Evolutionary conservation across 2,888 invertebrate species (phyloP).

Genomic region (Podabrus alpinus): DNA sequence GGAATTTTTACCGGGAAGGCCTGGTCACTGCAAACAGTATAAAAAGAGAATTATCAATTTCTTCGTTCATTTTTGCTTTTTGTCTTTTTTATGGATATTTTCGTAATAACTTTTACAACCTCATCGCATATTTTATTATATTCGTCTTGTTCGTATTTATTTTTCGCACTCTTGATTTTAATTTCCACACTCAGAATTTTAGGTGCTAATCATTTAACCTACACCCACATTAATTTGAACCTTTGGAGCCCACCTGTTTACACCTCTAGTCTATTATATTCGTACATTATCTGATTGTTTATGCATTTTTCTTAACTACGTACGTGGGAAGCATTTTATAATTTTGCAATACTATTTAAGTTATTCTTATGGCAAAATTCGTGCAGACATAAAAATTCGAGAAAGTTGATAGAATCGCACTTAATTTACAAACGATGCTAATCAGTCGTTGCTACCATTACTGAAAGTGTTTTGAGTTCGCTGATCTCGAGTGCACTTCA

Average conservation of each 20-base stretch:
- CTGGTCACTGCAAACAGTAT: too few relatives aligned
- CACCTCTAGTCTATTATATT: not conserved
- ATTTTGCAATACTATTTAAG: not conserved
- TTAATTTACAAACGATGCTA: not conserved
- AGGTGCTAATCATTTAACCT: not conserved
- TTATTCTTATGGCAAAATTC: not conserved
- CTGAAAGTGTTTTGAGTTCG: conserved; percentile 3
- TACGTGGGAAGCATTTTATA: not conserved
- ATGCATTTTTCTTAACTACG: not conserved
- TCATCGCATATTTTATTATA: not conserved
- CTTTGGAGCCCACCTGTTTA: not conserved
- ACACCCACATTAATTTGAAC: not conserved
- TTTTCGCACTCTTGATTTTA: not conserved
- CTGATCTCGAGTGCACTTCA: conserved; percentile 1
- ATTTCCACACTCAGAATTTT: not conserved
- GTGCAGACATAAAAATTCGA: not conserved
- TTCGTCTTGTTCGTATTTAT: not conserved
- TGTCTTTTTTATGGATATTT: too few relatives aligned
- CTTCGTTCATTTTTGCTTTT: too few relatives aligned
- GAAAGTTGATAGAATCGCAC: not conserved
- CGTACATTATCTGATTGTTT: not conserved
- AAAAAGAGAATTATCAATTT: too few relatives aligned
- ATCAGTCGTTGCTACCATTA: not conserved
- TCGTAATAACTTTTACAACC: too few relatives aligned
- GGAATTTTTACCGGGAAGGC: too few relatives aligned